Evolutionary conservation across 1,140 invertebrate genomes (phyloP), one percentile per base, ranked within the genome.

Genomic region (Amyelois transitella): DNA sequence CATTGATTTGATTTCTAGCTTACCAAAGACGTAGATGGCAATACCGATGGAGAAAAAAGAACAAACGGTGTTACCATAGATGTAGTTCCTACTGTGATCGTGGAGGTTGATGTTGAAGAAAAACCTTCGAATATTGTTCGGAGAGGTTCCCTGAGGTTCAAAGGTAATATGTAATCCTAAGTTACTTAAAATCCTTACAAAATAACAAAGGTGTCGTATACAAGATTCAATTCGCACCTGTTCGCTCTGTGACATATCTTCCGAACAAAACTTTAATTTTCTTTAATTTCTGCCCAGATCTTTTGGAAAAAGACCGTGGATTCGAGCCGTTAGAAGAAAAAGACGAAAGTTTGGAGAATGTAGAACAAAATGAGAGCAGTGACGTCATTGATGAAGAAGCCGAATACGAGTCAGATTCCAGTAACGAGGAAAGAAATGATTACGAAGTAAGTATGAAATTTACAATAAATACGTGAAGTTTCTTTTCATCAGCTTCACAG

Each of bases 281-380:
- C 47, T 14, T 19, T 47, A 49, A 17, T 44, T 51, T 20, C 17
- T 64, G 55, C 56, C 58, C 52, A 89, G 85, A 89, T 63, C 69
- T 85, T 58, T 63, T 79, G 47, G 85, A 88, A 18, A 80, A 81
- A 67, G 89, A 91, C 51, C 69, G 88, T 43, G 74, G 86, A 14
- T 90, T 86, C 83, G 89, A 90, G 55, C 83, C 87, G 6, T 70
- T 90, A 24, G 88, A 76, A 67, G 89, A 85, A 66, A 87, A 81
- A 50, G 81, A 89, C 19, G 91, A 91, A 69, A 61, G 65, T 58
- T 86, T 90, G 61, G 89, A 91, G 55, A 90, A 90, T 18, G 79
- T 88, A 62, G 77, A 80, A 38, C 32, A 14, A 55, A n/a, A 8
- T 21, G 19, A 48, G 14, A 65, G 74, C 68, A 75, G 10, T 48